Base-by-base conservation (phyloP, 2,888 invertebrate genomes). In the Ectropis crepuscularia region DNA sequence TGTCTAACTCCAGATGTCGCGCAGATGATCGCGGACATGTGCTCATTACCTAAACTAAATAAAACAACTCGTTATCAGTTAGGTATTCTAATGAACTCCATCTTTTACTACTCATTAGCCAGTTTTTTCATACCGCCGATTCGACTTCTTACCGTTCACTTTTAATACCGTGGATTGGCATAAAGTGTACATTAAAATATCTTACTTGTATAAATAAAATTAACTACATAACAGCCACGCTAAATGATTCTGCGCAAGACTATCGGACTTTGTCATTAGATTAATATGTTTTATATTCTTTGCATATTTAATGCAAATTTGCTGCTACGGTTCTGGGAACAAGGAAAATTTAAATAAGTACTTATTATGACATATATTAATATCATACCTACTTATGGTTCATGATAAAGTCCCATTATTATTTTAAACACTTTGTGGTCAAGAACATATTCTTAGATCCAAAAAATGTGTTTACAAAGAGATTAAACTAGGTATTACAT, bases 1-100 rank as follows among this genome's bases (percentile, higher is more conserved):
- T 92, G 91, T 86, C 89, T 88, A 90, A 88, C 81, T 61, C 76
- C 83, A 83, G 86, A 87, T 89, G 90, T 74, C 73, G 66, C 63
- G 75, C 79, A 74, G 75, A 77, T 81, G 83, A 85, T 79, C 79
- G 76, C 68, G 63, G 73, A 70, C 74, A 70, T 78, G 78, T 80
- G 76, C 78, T 77, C 76, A 62, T 71, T 69, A 59, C 49, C 67
- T 62, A 68, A 65, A 60, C 46, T 49, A 70, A 72, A 71, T 69
- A 61, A 53, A 53, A 55, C 69, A 43, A 54, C 49, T 49, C 71
- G 71, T 68, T 75, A 77, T 79, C 74, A 73, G 67, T 69, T 73
- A 75, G 74, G 71, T 71, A 72, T 74, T 74, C 69, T 71, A 73
- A 73, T 72, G 55, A 61, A 75, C 71, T 69, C 71, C 71, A 71